Evolutionary conservation across 1,140 invertebrate species (phyloP).

Genomic region (Anastrepha obliqua): DNA sequence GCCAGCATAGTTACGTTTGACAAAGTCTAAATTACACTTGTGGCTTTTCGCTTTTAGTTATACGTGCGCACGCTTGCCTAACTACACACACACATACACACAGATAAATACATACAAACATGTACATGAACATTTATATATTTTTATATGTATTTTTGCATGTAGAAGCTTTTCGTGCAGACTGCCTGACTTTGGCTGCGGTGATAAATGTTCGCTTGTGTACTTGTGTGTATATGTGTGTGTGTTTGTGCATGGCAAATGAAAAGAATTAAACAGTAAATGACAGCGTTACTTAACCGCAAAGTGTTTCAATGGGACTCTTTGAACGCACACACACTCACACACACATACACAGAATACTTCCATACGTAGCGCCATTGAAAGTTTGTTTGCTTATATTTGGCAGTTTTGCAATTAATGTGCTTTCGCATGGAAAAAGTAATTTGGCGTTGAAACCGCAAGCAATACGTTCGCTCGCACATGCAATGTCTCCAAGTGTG

Average conservation of each 20-base stretch:
- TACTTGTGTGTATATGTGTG: not conserved
- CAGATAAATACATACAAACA: not conserved
- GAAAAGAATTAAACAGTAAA: slow-evolving; percentile 47
- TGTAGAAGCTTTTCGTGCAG: too few species aligned
- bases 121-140: not conserved
- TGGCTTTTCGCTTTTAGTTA: slow-evolving; percentile 48
- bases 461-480: not conserved
- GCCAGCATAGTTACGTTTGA: not conserved
- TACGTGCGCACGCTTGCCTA: not conserved
- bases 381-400: not conserved
- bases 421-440: slow-evolving; percentile 34
- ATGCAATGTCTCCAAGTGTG: not conserved
- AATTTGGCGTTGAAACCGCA: not conserved
- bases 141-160: not conserved
- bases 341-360: not conserved
- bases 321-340: not conserved
- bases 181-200: not conserved
- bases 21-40: slow-evolving; percentile 52
- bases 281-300: slow-evolving; percentile 38
- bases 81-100: not conserved
- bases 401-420: slow-evolving; percentile 41
- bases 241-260: not conserved
- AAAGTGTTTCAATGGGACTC: slow-evolving; percentile 31
- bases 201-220: not conserved
- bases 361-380: not conserved